A percentile compares a stretch with the other conserved stretches of the same genome.
These are phyloP conservation scores for Pangasius macronema DNA, from an alignment of 2,797 vertebrate genomes.

Conservation along the genomic window DNA sequence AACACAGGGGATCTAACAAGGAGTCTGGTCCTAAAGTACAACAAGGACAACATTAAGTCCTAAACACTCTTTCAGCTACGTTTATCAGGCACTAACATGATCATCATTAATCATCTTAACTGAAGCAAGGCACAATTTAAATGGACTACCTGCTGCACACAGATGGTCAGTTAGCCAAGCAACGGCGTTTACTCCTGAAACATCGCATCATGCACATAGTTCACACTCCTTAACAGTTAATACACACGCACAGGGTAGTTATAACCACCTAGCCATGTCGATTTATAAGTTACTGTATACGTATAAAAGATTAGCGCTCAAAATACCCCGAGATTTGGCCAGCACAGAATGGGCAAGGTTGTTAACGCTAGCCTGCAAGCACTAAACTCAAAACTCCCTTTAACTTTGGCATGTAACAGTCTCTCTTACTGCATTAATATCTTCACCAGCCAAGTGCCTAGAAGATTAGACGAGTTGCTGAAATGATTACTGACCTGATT, in stretches of 20 bases:
- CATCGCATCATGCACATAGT: not conserved
- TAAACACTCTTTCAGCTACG: not conserved
- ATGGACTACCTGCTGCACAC: constrained; percentile 31
- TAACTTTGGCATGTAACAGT: not conserved
- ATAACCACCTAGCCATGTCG: not conserved
- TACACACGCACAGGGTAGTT: not conserved
- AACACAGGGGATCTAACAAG: constrained; percentile 29
- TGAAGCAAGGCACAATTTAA: constrained; percentile 14
- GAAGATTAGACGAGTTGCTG: accelerated
- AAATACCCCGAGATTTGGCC: not conserved
- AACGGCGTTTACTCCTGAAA: constrained; percentile 9
- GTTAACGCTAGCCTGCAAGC: constrained; percentile 26
- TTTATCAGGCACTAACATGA: not conserved
- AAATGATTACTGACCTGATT: constrained; percentile 28
- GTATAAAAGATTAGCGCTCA: not conserved
- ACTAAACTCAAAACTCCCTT: constrained; percentile 15
- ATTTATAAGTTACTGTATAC: no score
- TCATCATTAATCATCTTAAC: not conserved
- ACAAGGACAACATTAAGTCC: not conserved
- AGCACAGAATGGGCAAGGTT: constrained; percentile 9
- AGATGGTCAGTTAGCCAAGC: constrained; percentile 15
- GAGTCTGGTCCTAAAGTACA: not conserved
- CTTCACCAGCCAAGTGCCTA: not conserved
- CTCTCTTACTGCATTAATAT: not conserved
- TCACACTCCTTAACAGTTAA: not conserved